Conservation (phyloP, 2,797 vertebrate species). For the Epinephelus awoara region DNA sequence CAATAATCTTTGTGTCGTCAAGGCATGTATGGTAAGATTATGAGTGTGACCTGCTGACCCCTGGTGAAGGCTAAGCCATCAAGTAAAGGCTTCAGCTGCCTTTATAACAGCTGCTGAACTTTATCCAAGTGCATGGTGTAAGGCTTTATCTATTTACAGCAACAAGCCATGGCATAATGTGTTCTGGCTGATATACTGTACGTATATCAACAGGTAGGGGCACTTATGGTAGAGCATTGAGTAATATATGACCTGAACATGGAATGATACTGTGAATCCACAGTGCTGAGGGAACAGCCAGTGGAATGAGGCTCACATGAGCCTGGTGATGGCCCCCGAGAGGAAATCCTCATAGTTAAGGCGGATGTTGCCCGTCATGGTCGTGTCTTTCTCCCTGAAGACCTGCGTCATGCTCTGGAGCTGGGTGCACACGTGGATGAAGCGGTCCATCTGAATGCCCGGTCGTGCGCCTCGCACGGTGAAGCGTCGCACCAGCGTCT, state of each 20-base stretch:
- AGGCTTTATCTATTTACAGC: slow-evolving; percentile 35
- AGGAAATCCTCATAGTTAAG: slow-evolving; percentile 97
- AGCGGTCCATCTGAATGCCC: slow-evolving; percentile 93
- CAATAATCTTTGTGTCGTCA: slow-evolving; percentile 11
- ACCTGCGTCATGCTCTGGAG: slow-evolving; percentile 93
- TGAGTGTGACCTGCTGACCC: background rate
- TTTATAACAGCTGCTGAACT: slow-evolving; percentile 11
- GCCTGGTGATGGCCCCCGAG: slow-evolving; percentile 86
- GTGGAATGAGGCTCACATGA: slow-evolving; percentile 86
- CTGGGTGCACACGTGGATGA: slow-evolving; percentile 97
- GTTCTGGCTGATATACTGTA: slow-evolving; percentile 20
- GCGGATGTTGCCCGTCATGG: slow-evolving; percentile 86
- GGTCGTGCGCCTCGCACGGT: slow-evolving; percentile 46
- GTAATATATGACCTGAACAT: slow-evolving; percentile 34
- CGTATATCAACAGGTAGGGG: slow-evolving; percentile 18
- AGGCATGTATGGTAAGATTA: slow-evolving; percentile 34
- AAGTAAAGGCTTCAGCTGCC: slow-evolving; percentile 5
- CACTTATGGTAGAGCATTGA: slow-evolving; percentile 37
- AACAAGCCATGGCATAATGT: slow-evolving; percentile 32
- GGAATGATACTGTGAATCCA: slow-evolving; percentile 40
- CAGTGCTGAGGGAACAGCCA: slow-evolving; percentile 20
- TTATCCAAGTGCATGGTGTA: slow-evolving; percentile 2
- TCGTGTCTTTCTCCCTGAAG: slow-evolving; percentile 93
- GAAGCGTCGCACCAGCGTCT: slow-evolving; percentile 88
- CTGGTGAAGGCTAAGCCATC: background rate